Percentiles rank a stretch among this genome's conserved stretches.
These are phyloP conservation scores for Stylophora pistillata DNA, from an alignment of 64 coral and sea anemone species.

Conservation along the genomic window DNA sequence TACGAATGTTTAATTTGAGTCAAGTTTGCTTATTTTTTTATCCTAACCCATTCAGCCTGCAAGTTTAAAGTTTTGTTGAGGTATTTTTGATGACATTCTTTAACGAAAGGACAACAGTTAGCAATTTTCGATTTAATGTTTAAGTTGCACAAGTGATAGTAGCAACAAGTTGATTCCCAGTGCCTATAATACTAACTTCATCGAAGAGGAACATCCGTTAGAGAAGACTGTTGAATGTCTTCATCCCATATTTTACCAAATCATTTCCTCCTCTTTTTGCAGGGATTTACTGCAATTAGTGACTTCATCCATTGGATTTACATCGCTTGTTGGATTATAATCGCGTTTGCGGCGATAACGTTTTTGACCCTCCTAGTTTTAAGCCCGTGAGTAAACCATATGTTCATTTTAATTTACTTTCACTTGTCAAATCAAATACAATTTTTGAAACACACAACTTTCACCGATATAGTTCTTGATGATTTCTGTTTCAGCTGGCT, in stretches of 20 bases:
- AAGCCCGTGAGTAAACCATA: constrained; percentile 38
- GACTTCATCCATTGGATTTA: constrained; percentile 56
- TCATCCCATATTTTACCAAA: background rate
- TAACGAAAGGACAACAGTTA: no score
- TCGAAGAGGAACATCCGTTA: no score
- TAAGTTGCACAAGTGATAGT: no score
- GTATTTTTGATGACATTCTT: no score
- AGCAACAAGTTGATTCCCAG: no score
- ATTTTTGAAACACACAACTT: background rate
- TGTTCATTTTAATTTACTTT: background rate
- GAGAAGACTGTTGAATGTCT: no score
- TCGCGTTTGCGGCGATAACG: constrained; percentile 54
- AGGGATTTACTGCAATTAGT: background rate
- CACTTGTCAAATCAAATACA: background rate
- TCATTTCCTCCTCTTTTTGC: background rate
- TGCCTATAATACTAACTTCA: no score
- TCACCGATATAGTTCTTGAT: background rate
- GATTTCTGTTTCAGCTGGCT: constrained; percentile 62
- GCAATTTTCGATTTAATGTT: no score
- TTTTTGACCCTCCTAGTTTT: constrained; percentile 58
- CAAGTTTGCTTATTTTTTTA: no score
- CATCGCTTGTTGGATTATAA: constrained; percentile 64
- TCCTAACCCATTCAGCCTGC: no score
- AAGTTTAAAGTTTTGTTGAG: no score
- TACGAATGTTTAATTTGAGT: no score